Evolutionary conservation across 2,888 invertebrate species (phyloP).

Genomic region (Drosophila mimetica): DNA sequence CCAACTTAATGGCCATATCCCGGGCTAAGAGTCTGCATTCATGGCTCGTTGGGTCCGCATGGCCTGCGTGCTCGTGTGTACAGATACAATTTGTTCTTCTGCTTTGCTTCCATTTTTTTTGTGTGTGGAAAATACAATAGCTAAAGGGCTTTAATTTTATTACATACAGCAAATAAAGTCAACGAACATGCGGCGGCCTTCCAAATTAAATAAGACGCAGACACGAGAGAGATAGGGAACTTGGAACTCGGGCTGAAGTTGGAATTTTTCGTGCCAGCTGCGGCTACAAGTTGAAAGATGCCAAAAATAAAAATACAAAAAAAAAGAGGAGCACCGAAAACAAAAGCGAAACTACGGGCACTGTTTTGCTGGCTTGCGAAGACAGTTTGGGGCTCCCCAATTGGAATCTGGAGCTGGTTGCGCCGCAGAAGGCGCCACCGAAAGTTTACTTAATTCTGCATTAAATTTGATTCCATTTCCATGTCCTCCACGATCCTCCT

Average conservation of each 20-base stretch:
- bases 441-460: slow-evolving; percentile 73
- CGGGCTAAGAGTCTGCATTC: slow-evolving; percentile 75
- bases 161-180: slow-evolving; percentile 79
- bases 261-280: slow-evolving; percentile 71
- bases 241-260: slow-evolving; percentile 15
- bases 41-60: slow-evolving; percentile 70
- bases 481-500: too few species aligned
- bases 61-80: slow-evolving; percentile 16
- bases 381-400: too few species aligned
- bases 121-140: slow-evolving; percentile 68
- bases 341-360: slow-evolving; percentile 12
- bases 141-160: slow-evolving; percentile 80
- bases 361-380: too few species aligned
- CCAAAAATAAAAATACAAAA: slow-evolving; percentile 38
- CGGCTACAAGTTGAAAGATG: slow-evolving; percentile 71
- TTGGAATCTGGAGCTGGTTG: slow-evolving; percentile 9
- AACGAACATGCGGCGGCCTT: slow-evolving; percentile 70
- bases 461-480: slow-evolving; percentile 71
- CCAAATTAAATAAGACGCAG: slow-evolving; percentile 73
- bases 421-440: slow-evolving; percentile 45
- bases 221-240: slow-evolving; percentile 14
- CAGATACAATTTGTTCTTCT: slow-evolving; percentile 64
- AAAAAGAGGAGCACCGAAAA: not conserved
- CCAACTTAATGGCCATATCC: slow-evolving; percentile 79
- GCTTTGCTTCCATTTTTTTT: slow-evolving; percentile 28